Evolutionary conservation across 2,888 invertebrate genomes (phyloP).

Genomic region (Agriopis leucophaearia): DNA sequence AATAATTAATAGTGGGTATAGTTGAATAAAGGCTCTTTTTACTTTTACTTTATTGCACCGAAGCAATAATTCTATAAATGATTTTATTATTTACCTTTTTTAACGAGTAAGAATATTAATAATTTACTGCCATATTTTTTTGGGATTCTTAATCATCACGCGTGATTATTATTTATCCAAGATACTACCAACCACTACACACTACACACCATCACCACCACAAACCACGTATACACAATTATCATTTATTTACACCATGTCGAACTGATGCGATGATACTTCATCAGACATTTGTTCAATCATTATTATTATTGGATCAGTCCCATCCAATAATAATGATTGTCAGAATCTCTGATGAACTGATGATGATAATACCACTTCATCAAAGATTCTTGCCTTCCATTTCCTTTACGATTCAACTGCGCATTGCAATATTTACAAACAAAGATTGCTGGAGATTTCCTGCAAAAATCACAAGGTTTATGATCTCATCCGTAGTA

Average conservation of each 20-base stretch:
- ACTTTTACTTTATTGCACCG: constrained; percentile 46
- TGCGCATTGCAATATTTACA: constrained; percentile 23
- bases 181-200: too few species aligned
- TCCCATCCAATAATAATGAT: too few species aligned
- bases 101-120: not conserved
- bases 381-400: not conserved
- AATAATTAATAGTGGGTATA: too few species aligned
- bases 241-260: too few species aligned
- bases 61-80: constrained; percentile 7
- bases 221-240: too few species aligned
- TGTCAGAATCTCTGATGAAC: too few species aligned
- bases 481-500: constrained; percentile 30
- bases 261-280: too few species aligned
- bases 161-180: too few species aligned
- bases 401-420: not conserved
- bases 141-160: not conserved
- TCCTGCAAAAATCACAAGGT: constrained; percentile 27
- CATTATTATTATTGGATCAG: too few species aligned
- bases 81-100: not conserved
- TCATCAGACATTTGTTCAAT: too few species aligned
- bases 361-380: not conserved
- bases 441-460: constrained; percentile 20
- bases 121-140: not conserved
- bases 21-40: too few species aligned
- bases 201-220: too few species aligned